Conservation (phyloP, 2,888 invertebrate genomes). For the Cerastis rubricosa region DNA sequence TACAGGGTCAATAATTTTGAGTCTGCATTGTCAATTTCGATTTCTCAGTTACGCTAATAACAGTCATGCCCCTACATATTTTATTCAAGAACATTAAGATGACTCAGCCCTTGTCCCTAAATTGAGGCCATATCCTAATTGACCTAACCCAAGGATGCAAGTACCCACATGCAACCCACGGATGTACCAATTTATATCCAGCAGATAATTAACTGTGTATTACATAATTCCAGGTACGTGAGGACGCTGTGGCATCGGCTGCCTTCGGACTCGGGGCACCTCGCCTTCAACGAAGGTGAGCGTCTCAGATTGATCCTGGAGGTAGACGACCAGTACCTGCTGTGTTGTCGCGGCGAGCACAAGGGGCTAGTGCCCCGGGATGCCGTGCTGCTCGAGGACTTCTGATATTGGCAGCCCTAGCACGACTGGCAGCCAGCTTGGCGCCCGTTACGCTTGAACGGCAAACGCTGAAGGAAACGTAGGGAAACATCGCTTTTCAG, state of each 20-base stretch:
- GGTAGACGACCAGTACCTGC: slow-evolving; percentile 94
- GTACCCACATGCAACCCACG: slow-evolving; percentile 7
- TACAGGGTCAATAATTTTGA: background rate
- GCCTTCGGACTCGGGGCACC: slow-evolving; percentile 94
- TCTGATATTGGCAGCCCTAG: slow-evolving; percentile 88
- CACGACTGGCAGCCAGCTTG: slow-evolving; percentile 87
- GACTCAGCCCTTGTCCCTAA: background rate
- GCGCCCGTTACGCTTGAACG: slow-evolving; percentile 81
- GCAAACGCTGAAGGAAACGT: slow-evolving; percentile 58
- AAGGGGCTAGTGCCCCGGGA: slow-evolving; percentile 94
- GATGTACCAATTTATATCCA: slow-evolving; percentile 14
- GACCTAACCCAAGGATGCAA: background rate
- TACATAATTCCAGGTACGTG: slow-evolving; percentile 89
- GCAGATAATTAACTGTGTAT: background rate
- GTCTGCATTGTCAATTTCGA: background rate
- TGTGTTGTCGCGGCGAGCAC: slow-evolving; percentile 94
- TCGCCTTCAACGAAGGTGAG: slow-evolving; percentile 95
- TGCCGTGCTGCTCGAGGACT: slow-evolving; percentile 91
- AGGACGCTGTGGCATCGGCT: slow-evolving; percentile 94
- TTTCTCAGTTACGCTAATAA: background rate
- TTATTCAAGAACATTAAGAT: background rate
- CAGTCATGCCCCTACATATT: background rate
- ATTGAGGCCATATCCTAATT: slow-evolving; percentile 46
- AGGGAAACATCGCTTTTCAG: slow-evolving; percentile 28
- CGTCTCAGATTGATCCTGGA: slow-evolving; percentile 93